Evolutionary conservation across 2,888 invertebrate species (phyloP), one percentile per base, ranked within the genome.

Genomic region (Agrochola lota): DNA sequence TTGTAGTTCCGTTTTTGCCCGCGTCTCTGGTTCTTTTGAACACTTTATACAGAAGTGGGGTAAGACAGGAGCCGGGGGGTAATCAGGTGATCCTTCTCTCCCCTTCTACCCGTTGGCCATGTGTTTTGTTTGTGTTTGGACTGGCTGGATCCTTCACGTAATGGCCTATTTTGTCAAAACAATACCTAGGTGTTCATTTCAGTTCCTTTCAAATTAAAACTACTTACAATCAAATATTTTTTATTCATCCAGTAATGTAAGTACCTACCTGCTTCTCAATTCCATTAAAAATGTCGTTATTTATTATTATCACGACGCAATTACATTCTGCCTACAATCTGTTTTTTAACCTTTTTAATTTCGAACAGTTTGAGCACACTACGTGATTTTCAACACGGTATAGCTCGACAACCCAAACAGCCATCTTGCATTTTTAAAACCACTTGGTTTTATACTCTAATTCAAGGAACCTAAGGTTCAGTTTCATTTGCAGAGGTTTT

Each of bases 381-480:
- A 91, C 91, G 91, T 92, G 91, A 89, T 89, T 88, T 82, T 86
- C 81, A 87, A 85, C 91, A 90, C 87, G 85, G 71, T 75, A 43
- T 43, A 64, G 77, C 76, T 74, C 72, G 60, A 74, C 80, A 79
- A 69, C 73, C 30, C 59, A 77, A 75, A 75, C 78, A 55, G 67
- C 80, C 67, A 80, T 76, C 46, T 80, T 75, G 43, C 40, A 62
- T 77, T 81, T 62, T n/a, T 3, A 12, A 64, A 23, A 46, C 75
- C 78, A 78, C 11, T 35, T 43, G 3, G 81, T 71, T 70, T 55
- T 77, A 15, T 0, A 82, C 77, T 52, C 59, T 81, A 78, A 0
- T 0, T 0, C 0, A 0, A 8, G 0, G 0, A 0, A 0, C 0
- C 5, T 63, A 84, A 62, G 60, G 74, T 76, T 72, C 11, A 76